Evolutionary conservation across 2,797 vertebrate species (phyloP).

Genomic region (Oryzias dopingdopingensis): DNA sequence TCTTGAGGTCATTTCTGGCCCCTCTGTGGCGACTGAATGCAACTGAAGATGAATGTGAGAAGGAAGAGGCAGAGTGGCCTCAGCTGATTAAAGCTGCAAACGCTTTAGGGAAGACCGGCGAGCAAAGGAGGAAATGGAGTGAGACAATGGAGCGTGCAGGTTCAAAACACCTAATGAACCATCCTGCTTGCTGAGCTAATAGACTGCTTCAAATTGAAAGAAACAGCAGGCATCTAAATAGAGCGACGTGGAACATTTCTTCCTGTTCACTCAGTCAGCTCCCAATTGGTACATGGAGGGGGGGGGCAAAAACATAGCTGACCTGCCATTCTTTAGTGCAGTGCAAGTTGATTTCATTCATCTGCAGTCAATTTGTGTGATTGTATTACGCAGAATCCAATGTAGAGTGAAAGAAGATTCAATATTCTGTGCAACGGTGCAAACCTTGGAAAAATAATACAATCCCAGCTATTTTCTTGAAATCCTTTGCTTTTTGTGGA

Average conservation of each 20-base stretch:
- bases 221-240: constrained; percentile 75
- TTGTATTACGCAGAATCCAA: constrained; percentile 53
- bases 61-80: constrained; percentile 41
- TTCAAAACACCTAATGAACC: constrained; percentile 76
- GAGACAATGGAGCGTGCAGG: constrained; percentile 62
- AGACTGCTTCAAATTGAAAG: constrained; percentile 77
- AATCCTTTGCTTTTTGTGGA: constrained; percentile 26
- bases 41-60: constrained; percentile 65
- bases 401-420: constrained; percentile 32
- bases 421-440: constrained; percentile 34
- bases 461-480: constrained; percentile 30
- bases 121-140: constrained; percentile 70
- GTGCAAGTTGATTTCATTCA: constrained; percentile 48
- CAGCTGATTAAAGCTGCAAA: constrained; percentile 65
- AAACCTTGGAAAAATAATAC: constrained; percentile 23
- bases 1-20: constrained; percentile 57
- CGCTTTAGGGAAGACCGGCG: constrained; percentile 58
- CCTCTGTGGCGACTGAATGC: constrained; percentile 50
- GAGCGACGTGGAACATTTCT: constrained; percentile 73
- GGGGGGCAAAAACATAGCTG: constrained; percentile 6
- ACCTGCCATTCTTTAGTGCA: constrained; percentile 43
- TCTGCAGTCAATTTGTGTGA: constrained; percentile 56
- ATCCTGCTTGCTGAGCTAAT: constrained; percentile 72
- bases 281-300: constrained; percentile 39
- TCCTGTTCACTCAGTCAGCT: constrained; percentile 57